Conservation (phyloP, 2,888 invertebrate species). For the Furcula furcula region DNA sequence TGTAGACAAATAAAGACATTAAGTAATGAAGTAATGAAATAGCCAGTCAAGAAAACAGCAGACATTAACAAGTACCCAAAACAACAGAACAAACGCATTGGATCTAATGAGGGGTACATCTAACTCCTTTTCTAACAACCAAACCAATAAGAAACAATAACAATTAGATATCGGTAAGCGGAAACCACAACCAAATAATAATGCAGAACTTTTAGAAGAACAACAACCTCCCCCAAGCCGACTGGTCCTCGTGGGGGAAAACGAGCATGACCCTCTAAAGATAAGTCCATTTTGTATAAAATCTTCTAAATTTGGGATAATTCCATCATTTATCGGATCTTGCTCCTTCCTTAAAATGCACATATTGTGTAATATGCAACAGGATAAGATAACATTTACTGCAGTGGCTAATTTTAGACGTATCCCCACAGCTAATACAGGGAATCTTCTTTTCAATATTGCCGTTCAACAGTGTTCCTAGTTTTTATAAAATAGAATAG, state of each 20-base stretch:
- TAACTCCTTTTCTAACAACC: background rate
- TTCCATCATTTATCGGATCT: conserved; percentile 11
- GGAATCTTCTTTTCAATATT: conserved; percentile 26
- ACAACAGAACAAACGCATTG: too few species aligned
- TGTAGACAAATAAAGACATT: too few species aligned
- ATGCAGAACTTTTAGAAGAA: too few species aligned
- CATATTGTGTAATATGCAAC: conserved; percentile 20
- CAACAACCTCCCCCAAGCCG: too few species aligned
- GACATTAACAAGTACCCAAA: too few species aligned
- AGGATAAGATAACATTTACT: conserved; percentile 15
- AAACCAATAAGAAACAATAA: background rate
- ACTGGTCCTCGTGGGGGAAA: too few species aligned
- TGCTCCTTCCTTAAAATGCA: conserved; percentile 10
- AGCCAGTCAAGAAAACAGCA: too few species aligned
- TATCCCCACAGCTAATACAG: conserved; percentile 32
- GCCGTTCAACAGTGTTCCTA: conserved; percentile 23
- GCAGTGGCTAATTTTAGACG: conserved; percentile 18
- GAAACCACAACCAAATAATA: too few species aligned
- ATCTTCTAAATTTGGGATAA: conserved; percentile 11
- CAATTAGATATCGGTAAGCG: background rate
- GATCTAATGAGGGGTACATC: background rate
- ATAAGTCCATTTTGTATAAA: conserved; percentile 3
- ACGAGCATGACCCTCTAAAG: too few species aligned
- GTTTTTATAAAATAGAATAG: too few species aligned
- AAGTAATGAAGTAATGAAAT: too few species aligned